Conservation (phyloP, 2,888 invertebrate species). For the Caenorhabditis sp. region DNA sequence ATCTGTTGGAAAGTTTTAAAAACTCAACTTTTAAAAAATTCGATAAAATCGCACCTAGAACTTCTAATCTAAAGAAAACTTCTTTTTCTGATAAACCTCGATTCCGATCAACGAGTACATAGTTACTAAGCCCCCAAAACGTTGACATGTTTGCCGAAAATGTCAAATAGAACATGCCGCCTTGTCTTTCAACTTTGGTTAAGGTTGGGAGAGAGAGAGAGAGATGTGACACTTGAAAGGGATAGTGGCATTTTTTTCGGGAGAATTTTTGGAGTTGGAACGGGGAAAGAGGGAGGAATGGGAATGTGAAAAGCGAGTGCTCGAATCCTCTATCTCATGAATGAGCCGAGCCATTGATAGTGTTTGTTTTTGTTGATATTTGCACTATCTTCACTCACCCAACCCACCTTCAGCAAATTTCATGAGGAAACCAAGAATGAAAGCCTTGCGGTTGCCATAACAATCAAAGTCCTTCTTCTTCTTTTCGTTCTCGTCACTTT, state of each 20-base stretch:
- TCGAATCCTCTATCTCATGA: conserved; percentile 11
- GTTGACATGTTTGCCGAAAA: conserved; percentile 38
- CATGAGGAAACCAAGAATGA: background rate
- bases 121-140: conserved; percentile 8
- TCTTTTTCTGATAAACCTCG: too few relatives aligned
- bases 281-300: background rate
- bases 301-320: background rate
- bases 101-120: conserved; percentile 35
- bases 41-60: too few relatives aligned
- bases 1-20: too few relatives aligned
- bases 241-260: conserved; percentile 10
- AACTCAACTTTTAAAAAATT: background rate
- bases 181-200: conserved; percentile 28
- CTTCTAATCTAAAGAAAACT: background rate
- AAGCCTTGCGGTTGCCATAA: conserved; percentile 40
- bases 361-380: conserved; percentile 33
- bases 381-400: conserved; percentile 30
- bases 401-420: background rate
- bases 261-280: background rate
- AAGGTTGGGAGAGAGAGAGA: background rate
- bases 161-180: conserved; percentile 53
- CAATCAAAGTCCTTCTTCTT: conserved; percentile 14
- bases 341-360: too few relatives aligned
- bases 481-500: conserved; percentile 46
- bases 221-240: background rate